Evolutionary conservation across 2,888 invertebrate genomes (phyloP), one percentile per base, ranked within the genome.

Genomic region (Adelphocoris suturalis): DNA sequence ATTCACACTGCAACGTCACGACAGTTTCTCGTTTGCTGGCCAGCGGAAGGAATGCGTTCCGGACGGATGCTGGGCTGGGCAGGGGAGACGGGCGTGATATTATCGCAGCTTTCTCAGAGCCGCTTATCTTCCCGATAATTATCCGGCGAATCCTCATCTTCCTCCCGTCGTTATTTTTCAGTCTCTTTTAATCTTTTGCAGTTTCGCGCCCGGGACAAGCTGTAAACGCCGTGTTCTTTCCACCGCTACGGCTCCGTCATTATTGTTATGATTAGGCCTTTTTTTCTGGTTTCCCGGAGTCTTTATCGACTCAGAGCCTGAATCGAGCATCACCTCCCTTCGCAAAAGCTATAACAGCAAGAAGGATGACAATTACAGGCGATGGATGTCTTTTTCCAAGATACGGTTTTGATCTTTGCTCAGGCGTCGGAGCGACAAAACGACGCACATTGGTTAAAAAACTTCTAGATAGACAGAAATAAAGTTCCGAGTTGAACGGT

Each of bases 161-260:
- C 55, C 57, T n/a, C 57, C 57, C n/a, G 19, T 57, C 14, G 57
- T 57, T 57, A 57, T 57, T 57, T 37, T 52, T 57, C 57, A 57
- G 57, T n/a, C 57, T n/a, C 57, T 57, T 57, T 57, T 57, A 57
- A 57, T 57, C 57, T 57, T 57, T 16, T n/a, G 57, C 57, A 57
- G 16, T 57, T 57, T 57, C 14, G 14, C n/a, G 57, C 57, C 57
- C 57, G n/a, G 16, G 57, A 57, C 16, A 57, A 14, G 57, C 57
- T 57, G 57, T 57, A 57, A 57, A 57, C 57, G n/a, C 16, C 7
- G 57, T n/a, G 57, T 57, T 57, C 57, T n/a, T n/a, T 57, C 57
- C 16, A 5, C 16, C 57, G 57, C 57, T 57, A 16, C 57, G 19
- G 16, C 57, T n/a, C 2, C n/a, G 57, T 57, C n/a, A 57, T 57